Evolutionary conservation across 2,888 invertebrate genomes (phyloP).

Genomic region (Parnassius smintheus): DNA sequence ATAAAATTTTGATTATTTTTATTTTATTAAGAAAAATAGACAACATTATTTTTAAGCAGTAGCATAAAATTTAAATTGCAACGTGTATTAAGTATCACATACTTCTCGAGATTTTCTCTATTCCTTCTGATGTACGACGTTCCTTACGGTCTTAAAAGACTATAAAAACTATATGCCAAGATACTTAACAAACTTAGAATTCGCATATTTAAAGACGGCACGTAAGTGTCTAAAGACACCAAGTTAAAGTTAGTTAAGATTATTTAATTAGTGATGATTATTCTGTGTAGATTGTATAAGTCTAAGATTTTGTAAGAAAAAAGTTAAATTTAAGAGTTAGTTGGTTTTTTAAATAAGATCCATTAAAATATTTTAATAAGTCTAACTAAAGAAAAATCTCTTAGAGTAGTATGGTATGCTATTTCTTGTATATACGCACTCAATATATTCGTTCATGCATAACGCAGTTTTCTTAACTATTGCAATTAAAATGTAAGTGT

Average conservation of each 20-base stretch:
- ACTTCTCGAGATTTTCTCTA: not conserved
- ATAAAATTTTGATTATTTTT: too few species aligned
- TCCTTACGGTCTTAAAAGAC: constrained; percentile 12
- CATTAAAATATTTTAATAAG: constrained; percentile 6
- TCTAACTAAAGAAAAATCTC: not conserved
- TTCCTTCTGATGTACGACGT: constrained; percentile 7
- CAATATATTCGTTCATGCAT: too few species aligned
- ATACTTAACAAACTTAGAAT: constrained; percentile 22
- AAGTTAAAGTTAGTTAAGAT: constrained; percentile 23
- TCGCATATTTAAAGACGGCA: constrained; percentile 23
- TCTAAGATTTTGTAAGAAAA: constrained; percentile 15
- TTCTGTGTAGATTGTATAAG: constrained; percentile 4
- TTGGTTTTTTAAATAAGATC: not conserved
- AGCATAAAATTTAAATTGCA: constrained; percentile 25
- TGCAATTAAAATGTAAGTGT: too few species aligned
- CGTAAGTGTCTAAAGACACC: constrained; percentile 15
- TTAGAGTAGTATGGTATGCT: not conserved
- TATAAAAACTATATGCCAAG: constrained; percentile 3
- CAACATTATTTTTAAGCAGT: constrained; percentile 20
- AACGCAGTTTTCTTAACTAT: too few species aligned
- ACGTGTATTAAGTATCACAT: constrained; percentile 8
- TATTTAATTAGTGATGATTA: constrained; percentile 24
- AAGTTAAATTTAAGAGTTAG: not conserved
- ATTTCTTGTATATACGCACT: too few species aligned
- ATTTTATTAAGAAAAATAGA: not conserved